phyloP scores from a whole-genome alignment of 2,888 invertebrate genomes.

The Orthonevra nobilis region DNA sequence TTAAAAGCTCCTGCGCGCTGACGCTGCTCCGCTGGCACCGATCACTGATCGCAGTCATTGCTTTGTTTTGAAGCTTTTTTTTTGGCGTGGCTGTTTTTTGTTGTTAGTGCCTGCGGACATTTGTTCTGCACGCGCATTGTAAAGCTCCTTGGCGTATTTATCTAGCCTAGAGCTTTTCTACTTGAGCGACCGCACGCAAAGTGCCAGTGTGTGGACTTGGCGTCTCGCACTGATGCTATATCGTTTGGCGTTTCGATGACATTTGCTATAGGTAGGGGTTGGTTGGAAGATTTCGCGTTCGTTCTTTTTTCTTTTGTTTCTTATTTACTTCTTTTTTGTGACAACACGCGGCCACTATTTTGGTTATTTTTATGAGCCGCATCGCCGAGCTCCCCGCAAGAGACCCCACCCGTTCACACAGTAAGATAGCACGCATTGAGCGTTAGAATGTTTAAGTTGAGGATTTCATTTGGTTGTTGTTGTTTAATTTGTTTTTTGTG shows the following conservation, averaged over 20 bases:
- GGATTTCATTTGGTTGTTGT: slow-evolving; percentile 9
- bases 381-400: not conserved
- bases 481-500: not conserved
- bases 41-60: slow-evolving; percentile 8
- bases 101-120: slow-evolving; percentile 2
- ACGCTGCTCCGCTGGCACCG: slow-evolving; percentile 36
- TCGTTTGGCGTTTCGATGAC: slow-evolving; percentile 35
- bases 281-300: no score
- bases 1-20: slow-evolving; percentile 44
- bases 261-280: slow-evolving; percentile 23
- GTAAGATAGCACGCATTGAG: slow-evolving; percentile 20
- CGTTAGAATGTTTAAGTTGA: slow-evolving; percentile 5
- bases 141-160: slow-evolving; percentile 38
- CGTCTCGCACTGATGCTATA: slow-evolving; percentile 58
- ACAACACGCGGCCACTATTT: slow-evolving; percentile 45
- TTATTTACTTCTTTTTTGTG: no score
- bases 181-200: slow-evolving; percentile 28
- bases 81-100: not conserved
- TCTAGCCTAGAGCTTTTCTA: slow-evolving; percentile 36
- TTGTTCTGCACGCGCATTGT: slow-evolving; percentile 29
- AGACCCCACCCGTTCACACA: not conserved
- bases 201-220: slow-evolving; percentile 48
- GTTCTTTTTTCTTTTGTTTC: slow-evolving; percentile 5
- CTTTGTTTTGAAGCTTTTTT: slow-evolving; percentile 38
- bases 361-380: slow-evolving; percentile 35